Percentiles rank a stretch among this genome's conserved stretches.
Conservation (phyloP, 2,888 invertebrate genomes). For the Congeria kusceri region DNA sequence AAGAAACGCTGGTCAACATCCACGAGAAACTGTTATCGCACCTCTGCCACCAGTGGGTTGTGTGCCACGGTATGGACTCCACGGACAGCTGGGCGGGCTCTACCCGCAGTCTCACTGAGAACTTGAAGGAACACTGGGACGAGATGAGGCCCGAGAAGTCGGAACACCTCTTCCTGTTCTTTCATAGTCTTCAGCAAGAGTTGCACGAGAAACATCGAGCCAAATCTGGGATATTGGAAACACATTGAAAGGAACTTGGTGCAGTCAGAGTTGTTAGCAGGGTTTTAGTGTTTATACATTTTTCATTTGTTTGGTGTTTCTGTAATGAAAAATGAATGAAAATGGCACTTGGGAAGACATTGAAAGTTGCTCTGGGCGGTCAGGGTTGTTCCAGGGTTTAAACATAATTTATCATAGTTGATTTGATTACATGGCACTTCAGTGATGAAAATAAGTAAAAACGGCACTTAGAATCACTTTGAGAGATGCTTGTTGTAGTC, state of each 20-base stretch:
- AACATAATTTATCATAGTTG: no score
- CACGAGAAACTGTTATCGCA: constrained; percentile 89
- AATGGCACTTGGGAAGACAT: no score
- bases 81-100: constrained; percentile 60
- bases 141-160: constrained; percentile 57
- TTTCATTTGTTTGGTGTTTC: no score
- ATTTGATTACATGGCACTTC: no score
- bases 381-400: no score
- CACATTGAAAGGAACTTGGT: not conserved
- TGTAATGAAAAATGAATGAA: no score
- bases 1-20: constrained; percentile 88
- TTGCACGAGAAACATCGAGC: constrained; percentile 14
- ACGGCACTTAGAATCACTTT: no score
- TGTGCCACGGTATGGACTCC: constrained; percentile 17
- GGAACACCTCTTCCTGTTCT: constrained; percentile 54
- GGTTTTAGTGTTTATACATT: not conserved
- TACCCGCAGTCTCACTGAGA: constrained; percentile 19
- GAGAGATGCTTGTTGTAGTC: no score
- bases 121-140: constrained; percentile 65
- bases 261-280: not conserved
- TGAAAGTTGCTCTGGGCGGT: no score
- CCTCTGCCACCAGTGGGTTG: constrained; percentile 88
- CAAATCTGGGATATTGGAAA: not conserved
- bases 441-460: no score
- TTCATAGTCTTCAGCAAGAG: constrained; percentile 54